Conservation (phyloP, 2,113 vertebrate genomes). For the Istiophorus platypterus region DNA sequence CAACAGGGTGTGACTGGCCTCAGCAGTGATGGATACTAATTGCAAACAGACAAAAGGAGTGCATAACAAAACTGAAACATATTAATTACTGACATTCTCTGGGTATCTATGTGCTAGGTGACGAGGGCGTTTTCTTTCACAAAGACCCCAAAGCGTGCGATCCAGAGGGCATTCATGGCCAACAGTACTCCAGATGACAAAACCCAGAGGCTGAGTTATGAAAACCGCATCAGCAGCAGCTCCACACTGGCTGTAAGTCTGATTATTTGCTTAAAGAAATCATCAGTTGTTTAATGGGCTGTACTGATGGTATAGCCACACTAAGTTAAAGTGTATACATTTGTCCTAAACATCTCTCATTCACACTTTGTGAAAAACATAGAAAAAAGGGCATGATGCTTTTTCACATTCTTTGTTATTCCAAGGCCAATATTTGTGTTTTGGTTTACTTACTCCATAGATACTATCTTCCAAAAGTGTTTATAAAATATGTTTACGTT, state of each 20-base stretch:
- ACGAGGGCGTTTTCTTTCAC: slow-evolving; percentile 97
- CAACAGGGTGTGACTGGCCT: background rate
- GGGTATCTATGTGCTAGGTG: slow-evolving; percentile 83
- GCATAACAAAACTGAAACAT: background rate
- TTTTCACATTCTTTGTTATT: too few relatives aligned
- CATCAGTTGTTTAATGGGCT: background rate
- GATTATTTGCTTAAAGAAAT: background rate
- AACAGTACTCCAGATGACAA: slow-evolving; percentile 88
- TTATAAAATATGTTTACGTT: too few relatives aligned
- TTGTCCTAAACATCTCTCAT: too few relatives aligned
- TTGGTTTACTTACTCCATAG: too few relatives aligned
- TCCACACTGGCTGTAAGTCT: slow-evolving; percentile 91
- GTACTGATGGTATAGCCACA: background rate
- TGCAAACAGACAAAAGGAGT: too few relatives aligned
- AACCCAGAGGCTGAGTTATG: slow-evolving; percentile 83
- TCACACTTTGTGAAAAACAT: too few relatives aligned
- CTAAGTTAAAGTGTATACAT: background rate
- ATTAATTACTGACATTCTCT: background rate
- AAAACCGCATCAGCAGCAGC: slow-evolving; percentile 85
- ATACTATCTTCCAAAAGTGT: too few relatives aligned
- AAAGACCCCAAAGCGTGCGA: slow-evolving; percentile 95
- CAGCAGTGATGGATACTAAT: background rate
- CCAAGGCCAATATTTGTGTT: too few relatives aligned
- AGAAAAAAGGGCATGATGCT: too few relatives aligned
- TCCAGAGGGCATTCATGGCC: slow-evolving; percentile 92